These are phyloP conservation scores for Ganaspis sp. DNA, from an alignment of 1,140 invertebrate species.

Conservation along the genomic window DNA sequence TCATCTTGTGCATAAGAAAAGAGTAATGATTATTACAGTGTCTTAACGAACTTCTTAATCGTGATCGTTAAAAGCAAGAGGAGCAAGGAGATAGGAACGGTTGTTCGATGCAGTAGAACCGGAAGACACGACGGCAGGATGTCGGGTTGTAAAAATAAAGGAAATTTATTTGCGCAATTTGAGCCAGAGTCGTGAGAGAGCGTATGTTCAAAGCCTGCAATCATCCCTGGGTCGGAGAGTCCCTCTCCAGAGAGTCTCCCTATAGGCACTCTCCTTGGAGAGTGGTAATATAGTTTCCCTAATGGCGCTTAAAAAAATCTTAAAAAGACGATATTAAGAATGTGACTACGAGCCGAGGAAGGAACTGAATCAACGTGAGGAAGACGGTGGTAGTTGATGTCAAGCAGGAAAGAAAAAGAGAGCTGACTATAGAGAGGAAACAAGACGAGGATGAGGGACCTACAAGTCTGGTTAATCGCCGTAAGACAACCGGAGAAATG, in stretches of 20 bases:
- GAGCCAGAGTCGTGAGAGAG: slow-evolving; percentile 60
- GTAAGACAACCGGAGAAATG: slow-evolving; percentile 77
- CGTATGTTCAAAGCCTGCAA: slow-evolving; percentile 66
- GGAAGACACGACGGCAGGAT: slow-evolving; percentile 42
- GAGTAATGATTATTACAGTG: slow-evolving; percentile 51
- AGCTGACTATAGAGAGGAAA: slow-evolving; percentile 35
- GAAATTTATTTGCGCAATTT: slow-evolving; percentile 76
- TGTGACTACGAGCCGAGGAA: slow-evolving; percentile 67
- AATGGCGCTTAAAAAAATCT: slow-evolving; percentile 76
- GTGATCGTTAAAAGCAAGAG: slow-evolving; percentile 63
- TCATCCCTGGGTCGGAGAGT: slow-evolving; percentile 45
- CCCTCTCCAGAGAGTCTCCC: slow-evolving; percentile 37
- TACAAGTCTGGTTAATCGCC: slow-evolving; percentile 75
- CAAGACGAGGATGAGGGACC: slow-evolving; percentile 60
- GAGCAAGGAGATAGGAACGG: slow-evolving; percentile 53
- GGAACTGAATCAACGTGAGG: slow-evolving; percentile 37
- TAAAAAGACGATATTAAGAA: slow-evolving; percentile 76
- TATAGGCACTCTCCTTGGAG: slow-evolving; percentile 53
- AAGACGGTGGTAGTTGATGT: slow-evolving; percentile 47
- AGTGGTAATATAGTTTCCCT: slow-evolving; percentile 76
- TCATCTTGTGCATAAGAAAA: slow-evolving; percentile 31
- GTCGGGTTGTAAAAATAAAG: slow-evolving; percentile 72
- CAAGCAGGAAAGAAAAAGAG: neutral
- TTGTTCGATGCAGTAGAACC: slow-evolving; percentile 49
- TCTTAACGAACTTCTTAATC: slow-evolving; percentile 59